A percentile compares a stretch with the other conserved stretches of the same genome.
phyloP scores from a whole-genome alignment of 2,888 invertebrate genomes.

The Antheraea yamamai region DNA sequence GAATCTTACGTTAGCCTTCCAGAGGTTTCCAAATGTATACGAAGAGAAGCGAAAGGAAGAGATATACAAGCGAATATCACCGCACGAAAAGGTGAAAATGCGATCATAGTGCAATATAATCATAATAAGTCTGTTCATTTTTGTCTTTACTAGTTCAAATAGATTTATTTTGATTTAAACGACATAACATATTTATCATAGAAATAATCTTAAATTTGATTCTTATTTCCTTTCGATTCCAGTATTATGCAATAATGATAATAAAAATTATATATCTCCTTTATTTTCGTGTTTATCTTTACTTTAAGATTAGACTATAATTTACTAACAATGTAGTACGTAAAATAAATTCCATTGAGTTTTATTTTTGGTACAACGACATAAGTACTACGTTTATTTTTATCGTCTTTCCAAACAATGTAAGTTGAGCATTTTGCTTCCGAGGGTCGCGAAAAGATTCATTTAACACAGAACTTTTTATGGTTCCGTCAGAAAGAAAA shows the following conservation, averaged over 20 bases:
- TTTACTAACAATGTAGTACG: neutral
- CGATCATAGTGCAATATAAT: too few species aligned
- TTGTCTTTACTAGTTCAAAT: too few species aligned
- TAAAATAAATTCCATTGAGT: neutral
- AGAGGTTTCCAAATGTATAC: too few species aligned
- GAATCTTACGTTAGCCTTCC: too few species aligned
- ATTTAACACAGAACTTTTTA: slow-evolving; percentile 73
- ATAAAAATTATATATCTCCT: neutral
- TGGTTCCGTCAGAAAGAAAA: slow-evolving; percentile 70
- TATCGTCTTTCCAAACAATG: slow-evolving; percentile 62
- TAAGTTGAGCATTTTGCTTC: slow-evolving; percentile 64
- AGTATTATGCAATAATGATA: neutral
- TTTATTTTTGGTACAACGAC: slow-evolving; percentile 48
- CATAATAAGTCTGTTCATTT: too few species aligned
- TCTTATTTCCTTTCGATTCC: too few species aligned
- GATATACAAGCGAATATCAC: too few species aligned
- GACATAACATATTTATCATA: too few species aligned
- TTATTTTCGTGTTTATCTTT: neutral
- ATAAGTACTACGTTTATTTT: slow-evolving; percentile 60
- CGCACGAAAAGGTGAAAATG: too few species aligned
- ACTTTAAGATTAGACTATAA: neutral
- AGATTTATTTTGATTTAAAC: too few species aligned
- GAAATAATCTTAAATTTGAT: too few species aligned
- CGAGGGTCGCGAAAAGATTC: slow-evolving; percentile 62
- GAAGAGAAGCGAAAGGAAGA: too few species aligned